These are phyloP conservation scores for Anguilla pacifica DNA, from an alignment of 2,797 vertebrate genomes.

Conservation along the genomic window DNA sequence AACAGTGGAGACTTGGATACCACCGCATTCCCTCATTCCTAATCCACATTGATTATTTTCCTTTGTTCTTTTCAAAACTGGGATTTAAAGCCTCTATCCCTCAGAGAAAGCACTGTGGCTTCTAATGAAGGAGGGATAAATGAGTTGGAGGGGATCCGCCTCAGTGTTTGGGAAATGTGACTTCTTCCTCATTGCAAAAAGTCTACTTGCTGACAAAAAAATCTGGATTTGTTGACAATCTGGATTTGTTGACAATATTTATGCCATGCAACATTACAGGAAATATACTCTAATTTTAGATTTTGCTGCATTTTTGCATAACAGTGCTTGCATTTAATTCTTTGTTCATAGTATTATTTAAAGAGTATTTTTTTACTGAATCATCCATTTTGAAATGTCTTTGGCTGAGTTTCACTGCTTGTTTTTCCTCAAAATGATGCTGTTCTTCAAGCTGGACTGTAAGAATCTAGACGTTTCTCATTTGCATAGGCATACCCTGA, in stretches of 20 bases:
- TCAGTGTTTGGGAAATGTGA: conserved; percentile 51
- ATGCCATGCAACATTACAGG: not conserved
- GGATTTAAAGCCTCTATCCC: conserved; percentile 63
- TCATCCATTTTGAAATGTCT: conserved; percentile 47
- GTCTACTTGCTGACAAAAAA: conserved; percentile 6
- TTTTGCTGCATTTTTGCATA: conserved; percentile 37
- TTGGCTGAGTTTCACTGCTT: conserved; percentile 54
- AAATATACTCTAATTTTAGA: conserved; percentile 15
- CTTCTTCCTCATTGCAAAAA: conserved; percentile 41
- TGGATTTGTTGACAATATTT: not conserved
- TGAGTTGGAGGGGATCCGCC: conserved; percentile 48
- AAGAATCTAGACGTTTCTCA: conserved; percentile 66
- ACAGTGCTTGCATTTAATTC: not conserved
- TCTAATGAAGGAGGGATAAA: conserved; percentile 51
- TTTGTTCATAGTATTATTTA: not conserved
- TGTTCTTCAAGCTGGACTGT: not conserved
- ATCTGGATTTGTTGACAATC: not conserved
- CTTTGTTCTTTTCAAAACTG: conserved; percentile 67
- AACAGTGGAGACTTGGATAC: conserved; percentile 49
- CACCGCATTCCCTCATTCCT: conserved; percentile 52
- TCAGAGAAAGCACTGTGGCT: conserved; percentile 57
- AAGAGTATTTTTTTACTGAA: conserved; percentile 12
- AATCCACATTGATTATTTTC: conserved; percentile 68
- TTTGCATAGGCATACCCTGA: conserved; percentile 78
- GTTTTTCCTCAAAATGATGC: conserved; percentile 62